Percentiles rank a stretch among this genome's conserved stretches.
Conservation (phyloP, 1,140 invertebrate genomes). For the Ceratina calcarata region DNA sequence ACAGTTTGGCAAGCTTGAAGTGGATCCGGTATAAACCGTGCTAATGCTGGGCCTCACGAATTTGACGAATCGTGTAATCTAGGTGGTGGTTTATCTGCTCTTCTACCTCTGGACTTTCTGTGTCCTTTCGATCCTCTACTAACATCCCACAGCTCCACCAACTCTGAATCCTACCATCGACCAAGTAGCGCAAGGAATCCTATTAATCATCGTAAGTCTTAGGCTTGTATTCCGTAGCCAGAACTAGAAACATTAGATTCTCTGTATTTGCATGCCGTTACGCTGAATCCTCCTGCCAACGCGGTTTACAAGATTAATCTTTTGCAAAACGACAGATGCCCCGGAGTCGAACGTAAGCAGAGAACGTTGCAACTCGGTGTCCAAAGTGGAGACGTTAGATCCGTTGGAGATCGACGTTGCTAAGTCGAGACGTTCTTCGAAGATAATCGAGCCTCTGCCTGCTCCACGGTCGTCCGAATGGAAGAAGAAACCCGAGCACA, state of each 20-base stretch:
- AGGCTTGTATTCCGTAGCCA: conserved; percentile 56
- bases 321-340: conserved; percentile 23
- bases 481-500: conserved; percentile 61
- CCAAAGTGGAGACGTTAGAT: conserved; percentile 57
- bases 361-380: conserved; percentile 42
- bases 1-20: too few species aligned
- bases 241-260: neutral
- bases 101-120: conserved; percentile 79
- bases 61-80: conserved; percentile 60
- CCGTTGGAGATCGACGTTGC: conserved; percentile 22
- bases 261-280: neutral
- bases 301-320: neutral
- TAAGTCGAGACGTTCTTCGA: conserved; percentile 61
- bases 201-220: conserved; percentile 78
- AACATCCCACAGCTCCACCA: conserved; percentile 78
- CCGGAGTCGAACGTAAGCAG: conserved; percentile 25
- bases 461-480: conserved; percentile 71
- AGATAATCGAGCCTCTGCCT: conserved; percentile 77
- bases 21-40: neutral
- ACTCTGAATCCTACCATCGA: conserved; percentile 80
- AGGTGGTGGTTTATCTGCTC: conserved; percentile 79
- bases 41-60: conserved; percentile 22
- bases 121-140: conserved; percentile 79
- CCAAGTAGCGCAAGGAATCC: conserved; percentile 78
- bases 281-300: neutral